phyloP scores from a whole-genome alignment of 2,113 vertebrate species.

The Polypterus bichir region DNA sequence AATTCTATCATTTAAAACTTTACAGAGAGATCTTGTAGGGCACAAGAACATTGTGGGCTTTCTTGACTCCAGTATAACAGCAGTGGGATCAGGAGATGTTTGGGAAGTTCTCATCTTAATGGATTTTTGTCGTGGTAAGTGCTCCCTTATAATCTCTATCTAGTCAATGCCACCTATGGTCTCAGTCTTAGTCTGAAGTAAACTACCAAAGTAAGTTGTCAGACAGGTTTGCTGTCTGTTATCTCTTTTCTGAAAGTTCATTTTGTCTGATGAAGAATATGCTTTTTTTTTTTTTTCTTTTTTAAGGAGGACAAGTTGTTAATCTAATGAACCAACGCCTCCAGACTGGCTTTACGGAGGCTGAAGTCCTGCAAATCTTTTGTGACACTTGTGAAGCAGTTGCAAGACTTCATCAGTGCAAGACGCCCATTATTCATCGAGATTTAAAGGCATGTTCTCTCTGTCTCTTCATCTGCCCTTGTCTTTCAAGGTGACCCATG shows the following conservation, averaged over 20 bases:
- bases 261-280: background rate
- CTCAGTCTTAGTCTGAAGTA: background rate
- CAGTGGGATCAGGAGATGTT: conserved; percentile 80
- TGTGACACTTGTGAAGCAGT: conserved; percentile 92
- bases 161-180: too few species aligned
- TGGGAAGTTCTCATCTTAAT: conserved; percentile 96
- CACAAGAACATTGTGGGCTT: conserved; percentile 95
- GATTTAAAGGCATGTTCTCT: conserved; percentile 72
- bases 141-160: too few species aligned
- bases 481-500: background rate
- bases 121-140: conserved; percentile 91
- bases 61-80: conserved; percentile 87
- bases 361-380: conserved; percentile 86
- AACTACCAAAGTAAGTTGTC: background rate
- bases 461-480: background rate
- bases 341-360: conserved; percentile 84
- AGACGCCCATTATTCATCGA: conserved; percentile 82
- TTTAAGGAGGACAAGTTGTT: conserved; percentile 83
- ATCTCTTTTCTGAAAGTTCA: too few species aligned
- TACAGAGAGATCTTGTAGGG: conserved; percentile 79
- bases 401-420: conserved; percentile 83
- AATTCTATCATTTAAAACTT: background rate
- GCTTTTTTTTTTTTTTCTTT: background rate
- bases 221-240: too few species aligned
- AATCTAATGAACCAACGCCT: conserved; percentile 93